Conservation (phyloP, 2,888 invertebrate genomes). For the Sarcophaga variegata region DNA sequence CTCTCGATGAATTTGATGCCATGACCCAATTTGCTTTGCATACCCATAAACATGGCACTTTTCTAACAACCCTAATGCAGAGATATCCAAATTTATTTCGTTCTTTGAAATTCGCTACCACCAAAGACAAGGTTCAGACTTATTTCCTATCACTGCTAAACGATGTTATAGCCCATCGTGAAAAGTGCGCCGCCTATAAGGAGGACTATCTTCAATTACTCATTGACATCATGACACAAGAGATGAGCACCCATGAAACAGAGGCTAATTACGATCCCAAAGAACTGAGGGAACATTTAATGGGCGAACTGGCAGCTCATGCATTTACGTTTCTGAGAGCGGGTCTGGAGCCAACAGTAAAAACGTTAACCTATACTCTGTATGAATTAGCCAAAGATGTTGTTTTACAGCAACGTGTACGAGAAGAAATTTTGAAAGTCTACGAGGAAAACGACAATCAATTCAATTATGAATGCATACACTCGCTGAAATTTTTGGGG, state of each 20-base stretch:
- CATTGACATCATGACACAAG: slow-evolving; percentile 82
- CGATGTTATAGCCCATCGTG: slow-evolving; percentile 74
- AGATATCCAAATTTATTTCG: slow-evolving; percentile 76
- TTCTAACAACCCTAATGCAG: slow-evolving; percentile 74
- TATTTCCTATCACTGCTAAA: slow-evolving; percentile 74
- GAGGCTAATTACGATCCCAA: slow-evolving; percentile 70
- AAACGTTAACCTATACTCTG: slow-evolving; percentile 83
- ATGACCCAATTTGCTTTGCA: slow-evolving; percentile 77
- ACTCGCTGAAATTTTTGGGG: slow-evolving; percentile 76
- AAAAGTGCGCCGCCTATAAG: slow-evolving; percentile 66
- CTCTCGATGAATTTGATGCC: slow-evolving; percentile 75
- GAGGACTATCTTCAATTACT: slow-evolving; percentile 85
- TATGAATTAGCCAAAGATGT: slow-evolving; percentile 78
- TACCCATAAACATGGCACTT: slow-evolving; percentile 73
- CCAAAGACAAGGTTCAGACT: slow-evolving; percentile 73
- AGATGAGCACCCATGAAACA: slow-evolving; percentile 76
- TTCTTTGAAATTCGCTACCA: slow-evolving; percentile 73
- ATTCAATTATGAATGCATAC: slow-evolving; percentile 77
- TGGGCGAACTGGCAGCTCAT: slow-evolving; percentile 79
- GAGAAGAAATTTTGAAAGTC: slow-evolving; percentile 76
- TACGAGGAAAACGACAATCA: slow-evolving; percentile 73
- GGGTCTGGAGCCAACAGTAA: slow-evolving; percentile 86
- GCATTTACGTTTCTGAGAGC: slow-evolving; percentile 80
- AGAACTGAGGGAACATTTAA: slow-evolving; percentile 74
- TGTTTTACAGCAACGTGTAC: slow-evolving; percentile 73